These are phyloP conservation scores for Cheilosia impressa DNA, from an alignment of 2,888 invertebrate genomes.

Conservation along the genomic window DNA sequence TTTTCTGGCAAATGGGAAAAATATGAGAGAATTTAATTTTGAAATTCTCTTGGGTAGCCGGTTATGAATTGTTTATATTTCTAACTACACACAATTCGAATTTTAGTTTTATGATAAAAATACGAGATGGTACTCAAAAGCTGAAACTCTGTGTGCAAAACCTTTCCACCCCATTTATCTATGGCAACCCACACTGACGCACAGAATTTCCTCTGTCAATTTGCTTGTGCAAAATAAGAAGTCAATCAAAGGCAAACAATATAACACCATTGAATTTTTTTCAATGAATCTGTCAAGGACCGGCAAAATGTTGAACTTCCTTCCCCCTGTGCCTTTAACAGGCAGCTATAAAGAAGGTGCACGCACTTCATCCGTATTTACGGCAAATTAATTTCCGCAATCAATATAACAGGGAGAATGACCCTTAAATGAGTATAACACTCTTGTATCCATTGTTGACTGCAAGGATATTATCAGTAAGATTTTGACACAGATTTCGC, in stretches of 20 bases:
- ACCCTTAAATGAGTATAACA: conserved; percentile 33
- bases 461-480: conserved; percentile 57
- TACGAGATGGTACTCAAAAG: no score
- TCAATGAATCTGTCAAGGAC: conserved; percentile 36
- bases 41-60: no score
- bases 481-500: conserved; percentile 63
- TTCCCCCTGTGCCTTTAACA: conserved; percentile 23
- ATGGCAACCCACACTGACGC: conserved; percentile 9
- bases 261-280: conserved; percentile 43
- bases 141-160: conserved; percentile 24
- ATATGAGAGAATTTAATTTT: no score
- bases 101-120: no score
- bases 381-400: conserved; percentile 49
- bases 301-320: not conserved
- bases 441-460: not conserved
- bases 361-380: conserved; percentile 45
- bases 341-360: conserved; percentile 21
- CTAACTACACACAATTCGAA: no score
- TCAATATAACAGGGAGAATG: conserved; percentile 49
- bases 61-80: no score
- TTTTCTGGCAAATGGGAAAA: no score
- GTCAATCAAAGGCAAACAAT: conserved; percentile 34
- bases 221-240: conserved; percentile 8
- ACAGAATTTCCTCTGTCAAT: conserved; percentile 21
- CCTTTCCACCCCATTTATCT: conserved; percentile 1